These are phyloP conservation scores for Syndactyla subalaris DNA, from an alignment of 2,797 vertebrate genomes.

Conservation along the genomic window DNA sequence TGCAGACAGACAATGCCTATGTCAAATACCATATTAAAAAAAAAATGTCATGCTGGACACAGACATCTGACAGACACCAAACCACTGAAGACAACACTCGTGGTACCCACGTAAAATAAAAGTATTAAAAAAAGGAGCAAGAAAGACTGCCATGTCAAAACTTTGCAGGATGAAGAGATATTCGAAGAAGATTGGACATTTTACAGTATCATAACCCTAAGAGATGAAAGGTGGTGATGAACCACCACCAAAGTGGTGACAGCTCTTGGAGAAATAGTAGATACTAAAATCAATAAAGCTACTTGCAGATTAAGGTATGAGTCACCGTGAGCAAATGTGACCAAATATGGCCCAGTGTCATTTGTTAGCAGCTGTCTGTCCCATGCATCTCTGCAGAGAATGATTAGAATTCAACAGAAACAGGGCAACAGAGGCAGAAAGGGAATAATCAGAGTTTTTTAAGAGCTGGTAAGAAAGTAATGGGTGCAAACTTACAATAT, in stretches of 20 bases:
- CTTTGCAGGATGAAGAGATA: background rate
- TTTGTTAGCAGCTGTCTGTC: slow-evolving; percentile 22
- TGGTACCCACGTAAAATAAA: background rate
- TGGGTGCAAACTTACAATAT: slow-evolving; percentile 70
- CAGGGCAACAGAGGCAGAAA: slow-evolving; percentile 1
- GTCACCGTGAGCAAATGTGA: slow-evolving; percentile 33
- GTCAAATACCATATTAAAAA: background rate
- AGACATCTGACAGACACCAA: background rate
- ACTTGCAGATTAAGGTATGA: slow-evolving; percentile 65
- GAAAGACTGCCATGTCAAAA: background rate
- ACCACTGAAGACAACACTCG: background rate
- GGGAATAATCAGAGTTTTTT: slow-evolving; percentile 41
- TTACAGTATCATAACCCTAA: slow-evolving; percentile 14
- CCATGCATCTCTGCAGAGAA: slow-evolving; percentile 4
- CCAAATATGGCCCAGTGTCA: slow-evolving; percentile 18
- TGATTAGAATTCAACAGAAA: background rate
- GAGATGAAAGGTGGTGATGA: slow-evolving; percentile 32
- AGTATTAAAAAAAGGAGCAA: background rate
- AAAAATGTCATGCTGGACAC: background rate
- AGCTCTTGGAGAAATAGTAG: slow-evolving; percentile 48
- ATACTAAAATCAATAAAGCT: slow-evolving; percentile 63
- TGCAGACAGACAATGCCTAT: background rate
- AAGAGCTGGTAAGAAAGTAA: slow-evolving; percentile 48
- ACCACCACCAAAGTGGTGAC: slow-evolving; percentile 48
- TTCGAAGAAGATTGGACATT: background rate